Evolutionary conservation across 2,797 vertebrate species (phyloP), one percentile per base, ranked within the genome.

Genomic region (Lophius americanus): DNA sequence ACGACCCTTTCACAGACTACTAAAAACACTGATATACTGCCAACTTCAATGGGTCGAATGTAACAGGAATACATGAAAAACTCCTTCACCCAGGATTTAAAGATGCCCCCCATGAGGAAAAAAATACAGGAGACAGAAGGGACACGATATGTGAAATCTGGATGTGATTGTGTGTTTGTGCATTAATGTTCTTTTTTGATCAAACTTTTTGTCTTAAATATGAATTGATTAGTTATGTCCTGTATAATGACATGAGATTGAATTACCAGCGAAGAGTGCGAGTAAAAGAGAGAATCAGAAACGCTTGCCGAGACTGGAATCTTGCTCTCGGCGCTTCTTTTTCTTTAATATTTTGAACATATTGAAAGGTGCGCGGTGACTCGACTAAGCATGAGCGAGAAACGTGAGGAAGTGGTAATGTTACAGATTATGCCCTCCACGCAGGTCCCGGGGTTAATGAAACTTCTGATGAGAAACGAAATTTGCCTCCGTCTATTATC

Each of bases 401-500:
- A 90, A 88, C 91, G 92, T 94, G 93, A 90, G 85, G 73, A 93
- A 92, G 84, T 84, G 85, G 90, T 92, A 93, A 93, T 94, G 92
- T 92, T 93, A 89, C 91, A 94, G 93, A 94, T 94, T 93, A 94
- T 89, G 87, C 86, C 90, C 85, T 92, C 88, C 87, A 79, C 52
- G 75, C 75, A 47, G 93, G 92, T 94, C 92, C 72, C 37, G 70
- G 87, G 94, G 93, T 94, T 94, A 94, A 94, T 94, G 92, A 93
- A 94, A 94, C 87, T 91, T 91, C 91, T 94, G 93, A 94, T 93
- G 92, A 94, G 92, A 94, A 92, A 92, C 51, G 87, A 92, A 92
- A 92, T 94, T 94, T 92, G 88, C 93, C 90, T 88, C 84, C 73
- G 79, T 92, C 92, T 90, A 93, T 93, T 94, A 94, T 94, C 94